Evolutionary conservation across 2,113 vertebrate genomes (phyloP).

Genomic region (Chloropsis hardwickii): DNA sequence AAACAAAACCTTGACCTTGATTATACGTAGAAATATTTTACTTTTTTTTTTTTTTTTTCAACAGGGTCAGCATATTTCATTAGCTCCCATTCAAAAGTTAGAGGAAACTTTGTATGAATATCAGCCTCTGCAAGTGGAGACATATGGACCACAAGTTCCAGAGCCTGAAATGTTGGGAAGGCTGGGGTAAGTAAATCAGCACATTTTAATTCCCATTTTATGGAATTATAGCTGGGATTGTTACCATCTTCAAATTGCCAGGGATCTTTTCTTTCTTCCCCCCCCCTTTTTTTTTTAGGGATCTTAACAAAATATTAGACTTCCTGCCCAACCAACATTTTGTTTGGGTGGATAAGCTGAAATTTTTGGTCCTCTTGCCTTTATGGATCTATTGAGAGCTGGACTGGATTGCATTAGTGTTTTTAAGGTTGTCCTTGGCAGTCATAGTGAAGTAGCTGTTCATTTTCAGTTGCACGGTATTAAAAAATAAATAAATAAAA

Average conservation of each 20-base stretch:
- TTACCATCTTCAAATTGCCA: not conserved
- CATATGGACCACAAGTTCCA: conserved; percentile 85
- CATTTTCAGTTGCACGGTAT: conserved; percentile 66
- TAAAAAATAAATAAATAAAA: conserved; percentile 69
- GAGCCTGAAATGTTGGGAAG: conserved; percentile 83
- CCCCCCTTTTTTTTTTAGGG: not conserved
- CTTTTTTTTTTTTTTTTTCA: not conserved
- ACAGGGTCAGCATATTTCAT: conserved; percentile 88
- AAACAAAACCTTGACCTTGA: not conserved
- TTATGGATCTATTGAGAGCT: conserved; percentile 63
- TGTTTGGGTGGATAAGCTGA: conserved; percentile 63
- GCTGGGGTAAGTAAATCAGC: conserved; percentile 80
- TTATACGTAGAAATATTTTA: not conserved
- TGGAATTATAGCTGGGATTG: not conserved
- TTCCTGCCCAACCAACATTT: conserved; percentile 57
- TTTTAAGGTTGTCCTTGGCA: conserved; percentile 64
- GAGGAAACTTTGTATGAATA: conserved; percentile 88
- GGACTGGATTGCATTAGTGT: conserved; percentile 56
- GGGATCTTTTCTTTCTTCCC: not conserved
- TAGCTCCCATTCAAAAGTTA: conserved; percentile 81
- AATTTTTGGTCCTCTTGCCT: conserved; percentile 51
- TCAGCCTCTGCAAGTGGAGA: conserved; percentile 82
- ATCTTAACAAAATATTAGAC: conserved; percentile 22
- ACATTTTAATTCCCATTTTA: conserved; percentile 25
- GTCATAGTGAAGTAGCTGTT: conserved; percentile 56